Percentiles rank a stretch among this genome's conserved stretches.
Evolutionary conservation across 2,797 vertebrate genomes (phyloP).

Genomic region (Alectoris magna): DNA sequence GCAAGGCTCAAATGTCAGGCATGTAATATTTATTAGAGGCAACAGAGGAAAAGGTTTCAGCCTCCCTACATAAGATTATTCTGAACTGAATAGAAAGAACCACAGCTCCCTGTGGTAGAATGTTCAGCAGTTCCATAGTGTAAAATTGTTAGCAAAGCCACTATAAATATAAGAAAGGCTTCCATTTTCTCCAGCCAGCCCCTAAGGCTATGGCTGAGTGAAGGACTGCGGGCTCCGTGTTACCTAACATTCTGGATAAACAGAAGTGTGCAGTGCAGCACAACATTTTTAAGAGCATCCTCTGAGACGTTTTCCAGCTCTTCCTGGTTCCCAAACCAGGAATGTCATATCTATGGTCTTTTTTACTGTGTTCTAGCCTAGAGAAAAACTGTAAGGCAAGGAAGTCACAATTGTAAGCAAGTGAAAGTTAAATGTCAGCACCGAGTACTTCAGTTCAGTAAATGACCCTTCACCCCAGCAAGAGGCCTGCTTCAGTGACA

Average conservation of each 20-base stretch:
- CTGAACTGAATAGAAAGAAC: neutral
- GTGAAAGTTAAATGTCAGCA: neutral
- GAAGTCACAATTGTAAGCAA: neutral
- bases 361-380: neutral
- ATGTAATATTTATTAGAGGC: conserved; percentile 42
- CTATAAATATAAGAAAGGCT: neutral
- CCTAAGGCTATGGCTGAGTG: neutral
- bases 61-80: neutral
- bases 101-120: neutral
- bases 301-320: neutral
- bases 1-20: conserved; percentile 38
- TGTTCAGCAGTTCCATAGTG: neutral
- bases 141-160: neutral
- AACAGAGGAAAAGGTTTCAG: conserved; percentile 25
- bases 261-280: neutral
- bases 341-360: neutral
- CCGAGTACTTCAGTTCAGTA: neutral
- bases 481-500: neutral
- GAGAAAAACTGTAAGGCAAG: neutral
- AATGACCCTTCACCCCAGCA: neutral
- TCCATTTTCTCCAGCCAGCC: neutral
- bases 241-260: neutral
- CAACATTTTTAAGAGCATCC: neutral
- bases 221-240: neutral
- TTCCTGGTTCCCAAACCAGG: neutral